A percentile compares a stretch with the other conserved stretches of the same genome.
Conservation (phyloP, 1,140 invertebrate species). For the Drosophila nigromelanica region DNA sequence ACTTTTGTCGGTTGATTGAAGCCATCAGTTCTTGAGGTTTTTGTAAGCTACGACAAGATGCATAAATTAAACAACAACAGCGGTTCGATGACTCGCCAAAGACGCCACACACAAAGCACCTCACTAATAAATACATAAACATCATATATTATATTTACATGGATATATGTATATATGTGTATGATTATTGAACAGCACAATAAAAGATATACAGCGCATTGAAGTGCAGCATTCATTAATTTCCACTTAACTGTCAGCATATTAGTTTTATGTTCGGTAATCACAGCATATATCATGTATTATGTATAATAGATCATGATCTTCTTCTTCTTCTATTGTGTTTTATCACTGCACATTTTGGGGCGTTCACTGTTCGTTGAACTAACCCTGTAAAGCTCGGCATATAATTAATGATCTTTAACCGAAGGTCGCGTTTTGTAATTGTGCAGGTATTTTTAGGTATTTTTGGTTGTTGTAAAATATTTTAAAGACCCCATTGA, state of each 20-base stretch:
- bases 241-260: constrained; percentile 52
- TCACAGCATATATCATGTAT: constrained; percentile 38
- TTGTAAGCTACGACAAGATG: constrained; percentile 39
- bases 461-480: neutral
- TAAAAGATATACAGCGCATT: constrained; percentile 40
- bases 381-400: constrained; percentile 10
- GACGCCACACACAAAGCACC: constrained; percentile 16
- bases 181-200: constrained; percentile 9
- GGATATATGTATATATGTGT: neutral
- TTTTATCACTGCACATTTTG: constrained; percentile 34
- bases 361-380: constrained; percentile 17
- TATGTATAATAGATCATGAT: constrained; percentile 25
- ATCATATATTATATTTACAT: constrained; percentile 3
- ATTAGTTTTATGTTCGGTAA: constrained; percentile 52
- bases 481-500: neutral
- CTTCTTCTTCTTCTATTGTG: neutral
- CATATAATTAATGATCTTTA: constrained; percentile 18
- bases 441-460: constrained; percentile 24
- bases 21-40: constrained; percentile 54
- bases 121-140: constrained; percentile 46
- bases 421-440: constrained; percentile 38
- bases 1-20: constrained; percentile 45
- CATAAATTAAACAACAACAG: constrained; percentile 45
- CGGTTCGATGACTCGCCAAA: constrained; percentile 45
- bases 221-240: constrained; percentile 45